These are phyloP conservation scores for Dendrolimus houi DNA, from an alignment of 2,888 invertebrate genomes.

Conservation along the genomic window DNA sequence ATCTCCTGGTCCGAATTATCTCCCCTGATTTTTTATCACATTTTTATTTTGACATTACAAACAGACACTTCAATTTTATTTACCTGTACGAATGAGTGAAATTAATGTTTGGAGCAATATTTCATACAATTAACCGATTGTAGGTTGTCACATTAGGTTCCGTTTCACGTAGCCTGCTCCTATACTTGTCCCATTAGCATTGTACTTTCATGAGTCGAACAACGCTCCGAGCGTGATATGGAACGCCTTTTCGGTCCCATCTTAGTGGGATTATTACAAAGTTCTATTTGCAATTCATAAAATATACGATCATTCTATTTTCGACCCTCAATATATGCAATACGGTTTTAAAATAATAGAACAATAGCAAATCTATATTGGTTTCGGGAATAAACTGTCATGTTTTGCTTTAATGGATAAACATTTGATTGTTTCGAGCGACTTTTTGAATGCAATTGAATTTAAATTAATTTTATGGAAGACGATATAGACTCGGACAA, in stretches of 20 bases:
- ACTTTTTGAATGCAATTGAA: conserved; percentile 13
- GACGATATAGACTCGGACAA: background rate
- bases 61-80: no score
- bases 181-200: conserved; percentile 58
- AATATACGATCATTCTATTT: conserved; percentile 2
- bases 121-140: conserved; percentile 26
- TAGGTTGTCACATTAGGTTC: conserved; percentile 51
- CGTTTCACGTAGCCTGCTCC: conserved; percentile 29
- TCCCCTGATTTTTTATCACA: no score
- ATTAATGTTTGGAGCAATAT: conserved; percentile 3
- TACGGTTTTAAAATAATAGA: background rate
- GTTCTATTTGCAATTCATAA: conserved; percentile 10
- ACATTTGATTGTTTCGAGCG: conserved; percentile 33
- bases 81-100: no score
- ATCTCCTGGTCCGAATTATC: no score
- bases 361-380: conserved; percentile 5
- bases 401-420: conserved; percentile 19
- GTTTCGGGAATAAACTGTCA: conserved; percentile 31
- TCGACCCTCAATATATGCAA: conserved; percentile 1
- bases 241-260: conserved; percentile 52
- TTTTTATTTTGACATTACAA: no score
- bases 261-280: conserved; percentile 20
- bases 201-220: conserved; percentile 30
- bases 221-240: conserved; percentile 52
- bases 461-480: background rate